phyloP scores from a whole-genome alignment of 2,888 invertebrate species.

The Eupithecia subfuscata region DNA sequence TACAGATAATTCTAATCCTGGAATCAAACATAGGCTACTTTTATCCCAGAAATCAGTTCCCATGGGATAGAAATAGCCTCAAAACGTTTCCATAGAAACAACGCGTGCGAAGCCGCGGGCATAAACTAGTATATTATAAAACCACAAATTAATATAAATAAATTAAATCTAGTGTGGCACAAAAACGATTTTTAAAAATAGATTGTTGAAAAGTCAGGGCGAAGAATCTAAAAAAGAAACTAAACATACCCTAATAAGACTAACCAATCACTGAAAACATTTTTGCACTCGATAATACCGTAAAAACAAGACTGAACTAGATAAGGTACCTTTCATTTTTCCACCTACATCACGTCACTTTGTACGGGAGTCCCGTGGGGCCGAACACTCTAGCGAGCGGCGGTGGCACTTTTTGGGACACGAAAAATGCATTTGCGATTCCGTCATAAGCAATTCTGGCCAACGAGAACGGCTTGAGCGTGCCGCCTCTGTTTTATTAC shows the following conservation, averaged over 20 bases:
- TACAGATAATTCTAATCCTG: too few relatives aligned
- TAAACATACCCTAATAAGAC: not conserved
- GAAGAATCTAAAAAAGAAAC: too few relatives aligned
- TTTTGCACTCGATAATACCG: not conserved
- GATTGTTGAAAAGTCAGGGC: not conserved
- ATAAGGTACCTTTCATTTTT: not conserved
- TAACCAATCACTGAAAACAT: not conserved
- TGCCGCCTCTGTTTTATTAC: slow-evolving; percentile 38
- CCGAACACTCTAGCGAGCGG: slow-evolving; percentile 49
- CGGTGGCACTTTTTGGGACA: slow-evolving; percentile 72
- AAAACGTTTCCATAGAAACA: too few relatives aligned
- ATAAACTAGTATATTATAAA: too few relatives aligned
- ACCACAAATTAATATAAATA: too few relatives aligned
- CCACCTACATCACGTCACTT: slow-evolving; percentile 51
- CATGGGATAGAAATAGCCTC: too few relatives aligned
- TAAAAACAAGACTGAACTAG: not conserved
- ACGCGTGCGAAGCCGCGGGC: too few relatives aligned
- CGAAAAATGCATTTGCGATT: slow-evolving; percentile 81
- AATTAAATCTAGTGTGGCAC: not conserved
- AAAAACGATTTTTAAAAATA: not conserved
- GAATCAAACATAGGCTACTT: too few relatives aligned
- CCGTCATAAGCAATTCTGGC: slow-evolving; percentile 72
- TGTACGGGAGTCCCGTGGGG: slow-evolving; percentile 62
- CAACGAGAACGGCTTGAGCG: slow-evolving; percentile 50
- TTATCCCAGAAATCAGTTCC: too few relatives aligned